Percentiles rank a stretch among this genome's conserved stretches.
These are phyloP conservation scores for Oryctes rhinoceros DNA, from an alignment of 1,140 invertebrate genomes.

Conservation along the genomic window DNA sequence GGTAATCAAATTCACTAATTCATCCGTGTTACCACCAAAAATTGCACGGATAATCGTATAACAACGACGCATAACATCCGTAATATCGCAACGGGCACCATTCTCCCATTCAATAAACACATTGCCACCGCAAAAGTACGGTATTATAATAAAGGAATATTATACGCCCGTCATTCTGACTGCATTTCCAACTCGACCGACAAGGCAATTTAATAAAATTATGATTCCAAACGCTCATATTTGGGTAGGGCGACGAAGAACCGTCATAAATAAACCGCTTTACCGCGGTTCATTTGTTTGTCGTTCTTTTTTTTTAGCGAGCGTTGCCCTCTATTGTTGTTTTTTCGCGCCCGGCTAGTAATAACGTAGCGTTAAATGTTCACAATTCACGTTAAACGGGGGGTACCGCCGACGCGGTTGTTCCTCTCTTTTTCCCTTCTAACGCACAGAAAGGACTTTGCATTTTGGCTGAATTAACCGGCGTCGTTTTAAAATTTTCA, in stretches of 20 bases:
- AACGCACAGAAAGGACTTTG: neutral
- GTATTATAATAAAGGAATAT: neutral
- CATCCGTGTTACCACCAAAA: neutral
- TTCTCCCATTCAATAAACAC: neutral
- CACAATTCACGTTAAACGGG: neutral
- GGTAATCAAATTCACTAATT: constrained; percentile 57
- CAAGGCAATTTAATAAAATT: constrained; percentile 5
- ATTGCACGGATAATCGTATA: no score
- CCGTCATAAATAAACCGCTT: neutral
- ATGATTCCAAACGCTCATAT: neutral
- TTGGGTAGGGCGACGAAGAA: neutral
- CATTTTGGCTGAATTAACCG: neutral
- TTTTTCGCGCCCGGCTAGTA: neutral
- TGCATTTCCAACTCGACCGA: neutral
- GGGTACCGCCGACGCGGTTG: neutral
- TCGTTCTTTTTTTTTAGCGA: neutral
- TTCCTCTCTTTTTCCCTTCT: neutral
- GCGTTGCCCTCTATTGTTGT: neutral
- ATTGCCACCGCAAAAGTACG: neutral
- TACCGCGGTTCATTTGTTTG: neutral
- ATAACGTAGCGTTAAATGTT: neutral
- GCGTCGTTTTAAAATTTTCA: neutral
- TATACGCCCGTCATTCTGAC: neutral
- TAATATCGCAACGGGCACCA: neutral
- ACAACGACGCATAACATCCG: neutral